These are phyloP conservation scores for Hyphantria cunea DNA, from an alignment of 1,140 invertebrate species.

Conservation along the genomic window DNA sequence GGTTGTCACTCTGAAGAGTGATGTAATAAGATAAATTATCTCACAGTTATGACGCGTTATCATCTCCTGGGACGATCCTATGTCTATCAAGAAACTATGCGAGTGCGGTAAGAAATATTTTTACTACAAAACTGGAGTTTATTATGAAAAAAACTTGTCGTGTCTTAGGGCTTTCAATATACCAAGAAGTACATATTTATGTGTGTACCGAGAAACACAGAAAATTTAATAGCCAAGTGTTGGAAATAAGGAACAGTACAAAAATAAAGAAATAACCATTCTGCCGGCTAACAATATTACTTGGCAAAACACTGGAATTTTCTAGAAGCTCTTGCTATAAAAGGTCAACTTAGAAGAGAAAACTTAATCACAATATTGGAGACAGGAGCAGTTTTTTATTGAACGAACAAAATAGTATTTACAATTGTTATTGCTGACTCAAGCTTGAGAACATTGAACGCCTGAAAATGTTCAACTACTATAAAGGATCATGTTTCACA, in stretches of 20 bases:
- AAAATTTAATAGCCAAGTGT: conserved; percentile 3
- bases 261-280: conserved; percentile 4
- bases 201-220: neutral
- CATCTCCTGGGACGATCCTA: too few relatives aligned
- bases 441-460: neutral
- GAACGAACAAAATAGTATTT: neutral
- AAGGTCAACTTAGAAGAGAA: conserved; percentile 13
- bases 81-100: too few relatives aligned
- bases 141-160: too few relatives aligned
- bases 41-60: too few relatives aligned
- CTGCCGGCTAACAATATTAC: conserved; percentile 15
- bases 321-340: conserved; percentile 8
- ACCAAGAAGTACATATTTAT: too few relatives aligned
- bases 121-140: too few relatives aligned
- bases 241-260: conserved; percentile 12
- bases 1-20: too few relatives aligned
- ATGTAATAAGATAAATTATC: too few relatives aligned
- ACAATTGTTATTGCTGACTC: neutral
- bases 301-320: conserved; percentile 5
- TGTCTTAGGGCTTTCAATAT: too few relatives aligned
- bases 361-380: conserved; percentile 8
- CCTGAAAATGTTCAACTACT: neutral
- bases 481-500: too few relatives aligned
- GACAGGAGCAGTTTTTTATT: neutral
- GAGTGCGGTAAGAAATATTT: too few relatives aligned